phyloP scores from a whole-genome alignment of 2,113 vertebrate species.

The Bothrops jararaca region DNA sequence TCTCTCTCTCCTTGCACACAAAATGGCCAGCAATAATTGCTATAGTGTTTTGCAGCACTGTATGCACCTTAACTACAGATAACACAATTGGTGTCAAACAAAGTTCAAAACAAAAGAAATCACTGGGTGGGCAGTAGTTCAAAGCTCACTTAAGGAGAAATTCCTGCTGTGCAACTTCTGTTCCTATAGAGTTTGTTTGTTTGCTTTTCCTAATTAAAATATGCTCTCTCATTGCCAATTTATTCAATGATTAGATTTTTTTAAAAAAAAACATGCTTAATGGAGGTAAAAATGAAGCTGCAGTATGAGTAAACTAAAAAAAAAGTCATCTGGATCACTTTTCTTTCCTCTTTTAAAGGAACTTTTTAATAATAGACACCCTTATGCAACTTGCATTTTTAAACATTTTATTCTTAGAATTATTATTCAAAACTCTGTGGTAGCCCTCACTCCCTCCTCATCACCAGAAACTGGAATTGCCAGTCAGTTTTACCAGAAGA shows the following conservation, averaged over 20 bases:
- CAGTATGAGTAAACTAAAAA: neutral
- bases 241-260: neutral
- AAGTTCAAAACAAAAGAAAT: neutral
- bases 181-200: neutral
- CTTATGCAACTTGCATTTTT: neutral
- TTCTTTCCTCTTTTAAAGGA: neutral
- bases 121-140: neutral
- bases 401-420: neutral
- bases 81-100: neutral
- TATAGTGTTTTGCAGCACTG: neutral
- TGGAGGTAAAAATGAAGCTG: neutral
- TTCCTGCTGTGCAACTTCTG: neutral
- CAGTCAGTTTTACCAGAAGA: neutral
- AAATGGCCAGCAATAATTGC: neutral
- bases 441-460: neutral
- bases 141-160: neutral
- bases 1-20: neutral
- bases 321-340: neutral
- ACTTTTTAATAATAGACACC: neutral
- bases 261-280: neutral
- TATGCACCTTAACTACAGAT: neutral
- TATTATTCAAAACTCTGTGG: neutral
- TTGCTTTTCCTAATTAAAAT: neutral
- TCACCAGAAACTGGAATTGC: neutral
- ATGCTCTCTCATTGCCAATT: neutral